A percentile compares a stretch with the other conserved stretches of the same genome.
These are phyloP conservation scores for Holcopasites calliopsidis DNA, from an alignment of 1,140 invertebrate species.

Conservation along the genomic window DNA sequence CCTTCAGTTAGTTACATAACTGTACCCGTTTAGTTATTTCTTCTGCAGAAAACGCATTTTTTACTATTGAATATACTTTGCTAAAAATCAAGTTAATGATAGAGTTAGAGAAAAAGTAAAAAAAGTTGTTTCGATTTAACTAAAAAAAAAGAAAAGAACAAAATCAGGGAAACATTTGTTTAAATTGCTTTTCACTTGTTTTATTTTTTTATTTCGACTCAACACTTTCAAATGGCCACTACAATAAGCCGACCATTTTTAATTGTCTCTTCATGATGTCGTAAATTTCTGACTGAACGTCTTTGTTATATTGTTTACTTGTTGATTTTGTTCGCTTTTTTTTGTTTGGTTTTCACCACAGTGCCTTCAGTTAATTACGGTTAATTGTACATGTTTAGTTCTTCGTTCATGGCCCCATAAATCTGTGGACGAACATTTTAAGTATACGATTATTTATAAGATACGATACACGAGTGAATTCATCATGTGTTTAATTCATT, in stretches of 20 bases:
- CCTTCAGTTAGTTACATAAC: not conserved
- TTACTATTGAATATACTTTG: too few relatives aligned
- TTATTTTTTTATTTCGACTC: too few relatives aligned
- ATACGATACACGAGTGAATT: conserved; percentile 13
- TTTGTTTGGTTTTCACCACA: conserved; percentile 3
- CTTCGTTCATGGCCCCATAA: not conserved
- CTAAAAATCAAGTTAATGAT: not conserved
- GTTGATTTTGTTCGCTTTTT: too few relatives aligned
- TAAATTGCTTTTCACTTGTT: not conserved
- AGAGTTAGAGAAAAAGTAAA: not conserved
- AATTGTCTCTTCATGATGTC: too few relatives aligned
- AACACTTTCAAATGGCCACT: too few relatives aligned
- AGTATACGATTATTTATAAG: not conserved
- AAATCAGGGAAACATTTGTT: not conserved
- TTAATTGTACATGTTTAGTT: not conserved
- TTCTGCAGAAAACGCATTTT: too few relatives aligned
- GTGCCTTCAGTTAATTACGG: not conserved
- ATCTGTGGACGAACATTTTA: not conserved
- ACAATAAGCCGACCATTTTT: too few relatives aligned
- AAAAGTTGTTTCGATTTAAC: not conserved
- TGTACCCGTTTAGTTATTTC: too few relatives aligned
- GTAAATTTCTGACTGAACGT: not conserved
- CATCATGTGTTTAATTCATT: conserved; percentile 1
- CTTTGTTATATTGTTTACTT: too few relatives aligned
- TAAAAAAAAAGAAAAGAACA: not conserved